Evolutionary conservation across 2,113 vertebrate species (phyloP), one percentile per base, ranked within the genome.

Genomic region (Sorex araneus): DNA sequence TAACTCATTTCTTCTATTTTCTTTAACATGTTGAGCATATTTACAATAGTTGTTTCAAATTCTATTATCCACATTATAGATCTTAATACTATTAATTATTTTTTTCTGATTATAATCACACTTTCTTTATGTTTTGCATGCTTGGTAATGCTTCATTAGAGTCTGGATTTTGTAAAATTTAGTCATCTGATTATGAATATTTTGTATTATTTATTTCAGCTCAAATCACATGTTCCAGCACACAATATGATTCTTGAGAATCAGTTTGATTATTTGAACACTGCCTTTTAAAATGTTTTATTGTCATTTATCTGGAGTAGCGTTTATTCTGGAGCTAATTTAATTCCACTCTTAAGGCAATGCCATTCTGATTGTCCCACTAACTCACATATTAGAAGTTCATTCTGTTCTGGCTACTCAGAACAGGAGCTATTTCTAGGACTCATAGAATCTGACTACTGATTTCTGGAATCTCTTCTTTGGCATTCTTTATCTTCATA

Each of bases 321-420:
- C 82, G 57, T 91, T 78, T 73, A 83, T 83, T 43, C 2, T 21
- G 30, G 57, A 12, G n/a, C 2, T 50, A 70, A 84, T 90, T 75
- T 94, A 86, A 77, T 71, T 9, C 13, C 2, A 32, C 21, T 54
- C 28, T 87, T 64, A 43, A 23, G 57, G n/a, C 23, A 78, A 34
- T 30, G 40, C 23, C 28, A 67, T 74, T 79, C 18, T 67, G 23
- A 36, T 54, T 3, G 88, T 30, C 32, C 10, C 12, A 54, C 34
- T 57, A 79, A 6, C 47, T 63, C 45, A 79, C 5, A 30, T 47
- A 47, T 78, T 63, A 47, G 34, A 36, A n/a, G 40, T 87, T 80
- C 6, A 64, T 76, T 76, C 43, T 36, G 27, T 15, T 64, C 8
- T 54, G 23, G 54, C 81, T 71, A 25, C 5, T 66, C 2, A 78